phyloP scores from a whole-genome alignment of 2,888 invertebrate species.

The Monopis laevigella region DNA sequence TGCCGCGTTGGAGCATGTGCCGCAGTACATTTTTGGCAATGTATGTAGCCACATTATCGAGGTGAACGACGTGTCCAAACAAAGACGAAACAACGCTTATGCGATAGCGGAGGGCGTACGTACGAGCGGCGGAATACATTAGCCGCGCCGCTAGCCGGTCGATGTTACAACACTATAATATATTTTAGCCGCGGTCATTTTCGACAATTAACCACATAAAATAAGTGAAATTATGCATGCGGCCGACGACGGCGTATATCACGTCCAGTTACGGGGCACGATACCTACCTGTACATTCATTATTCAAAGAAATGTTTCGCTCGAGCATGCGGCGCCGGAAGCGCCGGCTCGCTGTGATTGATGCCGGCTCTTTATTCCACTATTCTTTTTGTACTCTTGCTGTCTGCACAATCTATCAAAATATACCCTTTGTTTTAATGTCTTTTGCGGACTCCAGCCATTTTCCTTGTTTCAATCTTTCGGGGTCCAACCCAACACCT shows the following conservation, averaged over 20 bases:
- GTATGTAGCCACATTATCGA: too few species aligned
- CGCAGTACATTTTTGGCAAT: too few species aligned
- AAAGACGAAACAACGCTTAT: slow-evolving; percentile 33
- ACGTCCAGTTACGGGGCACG: slow-evolving; percentile 66
- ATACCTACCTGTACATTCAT: slow-evolving; percentile 61
- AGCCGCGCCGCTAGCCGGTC: slow-evolving; percentile 23
- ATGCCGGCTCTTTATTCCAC: slow-evolving; percentile 57
- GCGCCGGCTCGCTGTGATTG: slow-evolving; percentile 59
- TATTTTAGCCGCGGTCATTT: slow-evolving; percentile 66
- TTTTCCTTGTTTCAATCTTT: too few species aligned
- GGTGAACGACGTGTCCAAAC: slow-evolving; percentile 21
- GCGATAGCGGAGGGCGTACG: slow-evolving; percentile 38
- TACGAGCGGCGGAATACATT: slow-evolving; percentile 57
- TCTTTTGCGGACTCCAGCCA: too few species aligned
- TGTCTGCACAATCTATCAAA: slow-evolving; percentile 5
- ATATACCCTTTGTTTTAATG: too few species aligned
- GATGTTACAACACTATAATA: slow-evolving; percentile 50
- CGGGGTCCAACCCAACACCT: too few species aligned
- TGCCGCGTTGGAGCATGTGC: too few species aligned
- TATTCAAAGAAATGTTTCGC: slow-evolving; percentile 68
- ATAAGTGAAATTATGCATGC: slow-evolving; percentile 69
- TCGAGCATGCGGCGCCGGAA: slow-evolving; percentile 57
- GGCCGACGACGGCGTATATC: slow-evolving; percentile 66
- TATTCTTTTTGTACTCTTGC: slow-evolving; percentile 32
- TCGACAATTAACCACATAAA: slow-evolving; percentile 69